Base-by-base conservation (phyloP, 1,140 invertebrate species). In the Drosophila grimshawi region DNA sequence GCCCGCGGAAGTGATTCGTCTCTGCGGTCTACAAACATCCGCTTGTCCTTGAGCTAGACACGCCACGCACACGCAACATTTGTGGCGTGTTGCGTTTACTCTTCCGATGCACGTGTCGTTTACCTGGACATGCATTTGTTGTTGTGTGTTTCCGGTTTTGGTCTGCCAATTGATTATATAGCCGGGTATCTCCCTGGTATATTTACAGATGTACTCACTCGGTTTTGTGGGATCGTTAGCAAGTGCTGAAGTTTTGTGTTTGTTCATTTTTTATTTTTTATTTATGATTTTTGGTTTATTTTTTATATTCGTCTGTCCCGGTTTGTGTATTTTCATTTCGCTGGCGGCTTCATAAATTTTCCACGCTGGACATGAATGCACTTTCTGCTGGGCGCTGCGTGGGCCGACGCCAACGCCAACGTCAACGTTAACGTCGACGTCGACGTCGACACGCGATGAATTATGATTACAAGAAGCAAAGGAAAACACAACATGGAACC, bases 21-120 rank as follows among this genome's bases (percentile, higher is more conserved):
- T 30, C 59, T 63, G 67, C 67, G 73, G 73, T 76, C 67, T 71
- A 64, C 60, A 78, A 82, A 82, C 85, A 89, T 88, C 83, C 83
- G 83, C 83, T 83, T 88, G 83, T 89, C 85, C 83, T 86, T 86
- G 83, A 89, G 65, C 73, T 71, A 76, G 68, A 71, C 60, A 57
- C 43, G 37, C 33, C 32, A 8, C 35, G 2, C 30, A 4, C 37
- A 56, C 8, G 52, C 45, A 62, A 33, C 35, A 55, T 19, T 19
- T 43, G 39, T n/a, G n/a, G 11, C 8, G 30, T 29, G 6, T 10
- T 3, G 19, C 33, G 37, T 35, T 51, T 4, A 64, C 53, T 66
- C 62, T 71, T 71, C 62, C 62, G 43, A 32, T 60, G 72, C 57
- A 67, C 79, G 73, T 68, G 41, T 68, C 39, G 53, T 75, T 65